Percentiles rank a stretch among this genome's conserved stretches.
phyloP scores from a whole-genome alignment of 2,113 vertebrate species.

The Cryptomyrus ogoouensis region DNA sequence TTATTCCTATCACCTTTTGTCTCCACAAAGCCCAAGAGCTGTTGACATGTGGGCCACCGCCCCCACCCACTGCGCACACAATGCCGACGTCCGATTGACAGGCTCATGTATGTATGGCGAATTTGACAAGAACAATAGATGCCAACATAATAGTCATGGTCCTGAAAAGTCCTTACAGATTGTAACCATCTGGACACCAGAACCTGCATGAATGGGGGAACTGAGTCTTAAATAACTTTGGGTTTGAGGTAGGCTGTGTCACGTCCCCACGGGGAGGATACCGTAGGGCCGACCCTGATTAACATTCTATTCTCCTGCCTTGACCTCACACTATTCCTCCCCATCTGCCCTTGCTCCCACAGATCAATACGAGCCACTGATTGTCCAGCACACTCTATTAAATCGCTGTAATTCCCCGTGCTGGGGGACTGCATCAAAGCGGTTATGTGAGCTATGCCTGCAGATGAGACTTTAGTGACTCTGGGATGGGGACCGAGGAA shows the following conservation, averaged over 20 bases:
- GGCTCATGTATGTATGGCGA: slow-evolving; percentile 72
- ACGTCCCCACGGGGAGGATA: slow-evolving; percentile 48
- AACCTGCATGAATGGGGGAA: slow-evolving; percentile 68
- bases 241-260: slow-evolving; percentile 45
- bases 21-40: slow-evolving; percentile 56
- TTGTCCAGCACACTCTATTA: slow-evolving; percentile 91
- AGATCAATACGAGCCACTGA: slow-evolving; percentile 71
- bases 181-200: slow-evolving; percentile 83
- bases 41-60: slow-evolving; percentile 36
- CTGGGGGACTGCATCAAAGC: slow-evolving; percentile 67
- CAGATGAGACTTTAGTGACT: slow-evolving; percentile 77
- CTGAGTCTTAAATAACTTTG: slow-evolving; percentile 82
- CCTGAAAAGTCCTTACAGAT: slow-evolving; percentile 67
- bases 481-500: slow-evolving; percentile 48
- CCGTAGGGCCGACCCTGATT: slow-evolving; percentile 70
- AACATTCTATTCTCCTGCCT: slow-evolving; percentile 70
- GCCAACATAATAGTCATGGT: slow-evolving; percentile 65
- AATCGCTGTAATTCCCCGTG: slow-evolving; percentile 74
- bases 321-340: slow-evolving; percentile 69
- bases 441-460: slow-evolving; percentile 57
- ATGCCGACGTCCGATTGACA: slow-evolving; percentile 76
- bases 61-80: slow-evolving; percentile 39
- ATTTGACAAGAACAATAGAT: slow-evolving; percentile 77
- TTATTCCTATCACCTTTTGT: slow-evolving; percentile 52
- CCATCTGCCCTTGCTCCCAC: slow-evolving; percentile 78